Base-by-base conservation (phyloP, 2,113 vertebrate genomes). In the Scomber colias region DNA sequence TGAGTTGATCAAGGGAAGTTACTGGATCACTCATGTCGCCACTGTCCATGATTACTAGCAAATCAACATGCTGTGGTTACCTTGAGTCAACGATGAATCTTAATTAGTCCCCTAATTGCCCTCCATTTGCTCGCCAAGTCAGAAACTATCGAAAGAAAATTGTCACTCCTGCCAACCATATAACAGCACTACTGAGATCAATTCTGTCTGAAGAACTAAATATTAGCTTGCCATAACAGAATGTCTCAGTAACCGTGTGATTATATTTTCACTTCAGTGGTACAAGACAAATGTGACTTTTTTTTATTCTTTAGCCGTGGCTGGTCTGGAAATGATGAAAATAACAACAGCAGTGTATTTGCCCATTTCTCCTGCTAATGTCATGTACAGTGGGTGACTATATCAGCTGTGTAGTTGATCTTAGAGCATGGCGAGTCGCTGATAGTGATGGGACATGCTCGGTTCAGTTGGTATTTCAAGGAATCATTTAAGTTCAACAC, bases 71-170 rank as follows among this genome's bases (percentile, higher is more conserved):
- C 79, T 44, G 59, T 40, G 69, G 59, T 70, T 74, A 66, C 72
- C 68, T 56, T 50, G 27, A 86, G 62, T 77, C 75, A 13, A 27
- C 48, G 40, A 53, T 81, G 68, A 16, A 65, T 85, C 77, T 64
- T 71, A 82, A 91, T 90, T 84, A 82, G 74, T 62, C 30, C 54
- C 27, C n/a, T 88, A 85, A 91, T 89, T 87, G 66, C 54, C 19
- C 76, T 75, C 54, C 44, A 35, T 57, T 55, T n/a, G 21, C 65
- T 75, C 63, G 17, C 62, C 30, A 46, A 50, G 63, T 79, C 60
- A 53, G 50, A 67, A 56, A 46, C 71, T 75, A 53, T 3, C 65
- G 64, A 76, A 49, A 21, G 61, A 31, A 21, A 48, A 84, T 12
- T 45, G 59, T 70, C 71, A 31, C 14, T 24, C 54, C 15, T 21